Conservation (phyloP, 1,140 invertebrate species). For the Dendrolimus kikuchii region DNA sequence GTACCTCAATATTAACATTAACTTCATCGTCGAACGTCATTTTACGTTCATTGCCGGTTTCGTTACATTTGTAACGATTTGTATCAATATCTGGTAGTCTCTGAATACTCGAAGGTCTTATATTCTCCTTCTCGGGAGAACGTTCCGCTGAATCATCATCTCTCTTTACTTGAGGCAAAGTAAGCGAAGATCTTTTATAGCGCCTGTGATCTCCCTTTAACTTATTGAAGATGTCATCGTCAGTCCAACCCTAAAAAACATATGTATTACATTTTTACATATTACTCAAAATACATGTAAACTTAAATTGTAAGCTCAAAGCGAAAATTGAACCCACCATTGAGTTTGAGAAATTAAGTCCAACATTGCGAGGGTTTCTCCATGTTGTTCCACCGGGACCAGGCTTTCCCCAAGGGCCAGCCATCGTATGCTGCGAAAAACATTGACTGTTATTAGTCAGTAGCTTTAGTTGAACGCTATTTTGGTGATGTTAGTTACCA, state of each 20-base stretch:
- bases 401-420: slow-evolving; percentile 75
- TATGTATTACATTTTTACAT: slow-evolving; percentile 5
- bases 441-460: not conserved
- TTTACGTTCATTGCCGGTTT: slow-evolving; percentile 13
- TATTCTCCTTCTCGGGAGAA: slow-evolving; percentile 32
- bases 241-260: slow-evolving; percentile 57
- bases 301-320: too few relatives aligned
- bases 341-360: slow-evolving; percentile 78
- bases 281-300: not conserved
- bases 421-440: slow-evolving; percentile 50
- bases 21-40: slow-evolving; percentile 19
- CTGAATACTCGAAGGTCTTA: slow-evolving; percentile 27
- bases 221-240: slow-evolving; percentile 57
- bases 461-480: not conserved
- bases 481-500: slow-evolving; percentile 35
- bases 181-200: slow-evolving; percentile 52
- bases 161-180: slow-evolving; percentile 65
- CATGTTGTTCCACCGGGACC: slow-evolving; percentile 77
- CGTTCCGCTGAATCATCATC: slow-evolving; percentile 39
- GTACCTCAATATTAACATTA: slow-evolving; percentile 12
- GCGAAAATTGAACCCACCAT: slow-evolving; percentile 65
- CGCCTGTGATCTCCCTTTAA: slow-evolving; percentile 40
- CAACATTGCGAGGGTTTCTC: slow-evolving; percentile 76
- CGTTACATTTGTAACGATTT: slow-evolving; percentile 14
- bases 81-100: slow-evolving; percentile 47